Conservation (phyloP, 2,888 invertebrate genomes). For the Camponotus fellah region DNA sequence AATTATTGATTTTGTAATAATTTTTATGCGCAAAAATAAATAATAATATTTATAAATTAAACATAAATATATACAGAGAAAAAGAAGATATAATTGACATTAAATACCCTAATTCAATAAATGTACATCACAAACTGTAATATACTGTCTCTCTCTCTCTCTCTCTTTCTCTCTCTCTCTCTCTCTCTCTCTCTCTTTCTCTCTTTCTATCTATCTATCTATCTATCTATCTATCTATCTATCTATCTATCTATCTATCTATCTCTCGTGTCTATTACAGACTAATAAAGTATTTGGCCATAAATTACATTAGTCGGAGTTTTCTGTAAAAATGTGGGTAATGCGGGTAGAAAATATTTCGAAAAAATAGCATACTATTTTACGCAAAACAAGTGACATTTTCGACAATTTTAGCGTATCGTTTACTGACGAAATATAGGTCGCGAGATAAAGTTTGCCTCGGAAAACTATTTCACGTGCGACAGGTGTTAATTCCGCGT, state of each 20-base stretch:
- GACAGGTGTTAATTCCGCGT: conserved; percentile 53
- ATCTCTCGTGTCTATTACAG: no score
- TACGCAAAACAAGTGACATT: conserved; percentile 20
- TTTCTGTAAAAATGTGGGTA: neutral
- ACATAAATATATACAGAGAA: neutral
- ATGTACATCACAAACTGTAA: neutral
- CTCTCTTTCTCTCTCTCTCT: no score
- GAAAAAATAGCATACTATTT: conserved; percentile 30
- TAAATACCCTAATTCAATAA: neutral
- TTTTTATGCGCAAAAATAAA: neutral
- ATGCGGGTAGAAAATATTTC: neutral
- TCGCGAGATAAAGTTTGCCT: conserved; percentile 36
- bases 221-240: no score
- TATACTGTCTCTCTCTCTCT: no score
- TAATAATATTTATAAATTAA: neutral
- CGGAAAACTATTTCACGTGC: conserved; percentile 43
- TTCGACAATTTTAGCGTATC: conserved; percentile 40
- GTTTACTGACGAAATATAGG: conserved; percentile 42
- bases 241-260: no score
- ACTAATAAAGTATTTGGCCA: neutral
- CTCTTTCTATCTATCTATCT: no score
- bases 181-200: no score
- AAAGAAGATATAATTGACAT: neutral
- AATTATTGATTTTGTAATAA: neutral
- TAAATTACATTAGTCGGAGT: neutral